phyloP scores from a whole-genome alignment of 2,113 vertebrate genomes.

The Puntigrus tetrazona region DNA sequence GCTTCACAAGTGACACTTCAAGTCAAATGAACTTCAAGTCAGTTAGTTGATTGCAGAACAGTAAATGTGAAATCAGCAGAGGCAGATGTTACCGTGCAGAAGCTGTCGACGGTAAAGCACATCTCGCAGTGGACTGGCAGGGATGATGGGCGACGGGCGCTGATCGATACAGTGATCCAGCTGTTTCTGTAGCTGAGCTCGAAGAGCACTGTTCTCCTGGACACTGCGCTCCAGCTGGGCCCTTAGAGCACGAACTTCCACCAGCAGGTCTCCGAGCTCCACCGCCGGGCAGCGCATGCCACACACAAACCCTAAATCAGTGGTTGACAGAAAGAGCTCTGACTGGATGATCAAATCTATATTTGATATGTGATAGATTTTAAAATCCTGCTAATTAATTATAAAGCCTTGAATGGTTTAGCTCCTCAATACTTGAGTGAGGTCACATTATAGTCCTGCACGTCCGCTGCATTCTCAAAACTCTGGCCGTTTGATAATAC shows the following conservation, averaged over 20 bases:
- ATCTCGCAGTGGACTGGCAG: slow-evolving; percentile 70
- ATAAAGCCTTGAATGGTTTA: too few relatives aligned
- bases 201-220: slow-evolving; percentile 80
- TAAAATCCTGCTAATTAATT: too few relatives aligned
- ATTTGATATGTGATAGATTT: too few relatives aligned
- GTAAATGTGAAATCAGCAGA: not conserved
- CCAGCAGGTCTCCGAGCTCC: slow-evolving; percentile 78
- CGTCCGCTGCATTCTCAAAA: too few relatives aligned
- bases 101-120: slow-evolving; percentile 68
- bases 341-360: too few relatives aligned
- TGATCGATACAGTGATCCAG: slow-evolving; percentile 63
- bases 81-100: slow-evolving; percentile 72
- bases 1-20: too few relatives aligned
- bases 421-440: too few relatives aligned
- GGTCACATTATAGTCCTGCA: too few relatives aligned
- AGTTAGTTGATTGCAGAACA: too few relatives aligned
- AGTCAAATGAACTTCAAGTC: too few relatives aligned
- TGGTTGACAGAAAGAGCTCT: not conserved
- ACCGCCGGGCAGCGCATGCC: slow-evolving; percentile 65
- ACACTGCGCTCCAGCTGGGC: slow-evolving; percentile 80
- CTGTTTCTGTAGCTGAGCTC: slow-evolving; percentile 80
- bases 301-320: slow-evolving; percentile 56
- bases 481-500: too few relatives aligned
- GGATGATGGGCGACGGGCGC: slow-evolving; percentile 68
- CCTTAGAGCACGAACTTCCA: slow-evolving; percentile 79